Conservation (phyloP, 2,113 vertebrate genomes). For the Chitala chitala region DNA sequence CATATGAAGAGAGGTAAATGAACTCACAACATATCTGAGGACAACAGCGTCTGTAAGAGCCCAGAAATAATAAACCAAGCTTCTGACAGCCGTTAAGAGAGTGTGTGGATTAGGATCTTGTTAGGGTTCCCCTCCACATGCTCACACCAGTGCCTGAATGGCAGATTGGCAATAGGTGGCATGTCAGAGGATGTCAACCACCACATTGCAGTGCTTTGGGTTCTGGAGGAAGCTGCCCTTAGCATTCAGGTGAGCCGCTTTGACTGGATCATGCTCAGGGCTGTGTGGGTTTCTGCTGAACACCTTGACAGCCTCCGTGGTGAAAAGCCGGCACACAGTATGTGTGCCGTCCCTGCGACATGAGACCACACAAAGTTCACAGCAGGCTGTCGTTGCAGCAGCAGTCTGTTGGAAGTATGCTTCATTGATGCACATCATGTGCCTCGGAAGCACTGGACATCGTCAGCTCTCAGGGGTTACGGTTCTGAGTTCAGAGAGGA, state of each 20-base stretch:
- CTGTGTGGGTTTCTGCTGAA: too few relatives aligned
- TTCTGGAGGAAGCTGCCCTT: conserved; percentile 69
- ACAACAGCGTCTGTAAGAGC: too few relatives aligned
- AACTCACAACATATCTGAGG: not conserved
- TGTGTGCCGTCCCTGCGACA: too few relatives aligned
- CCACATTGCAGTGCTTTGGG: conserved; percentile 51
- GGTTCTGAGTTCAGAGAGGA: too few relatives aligned
- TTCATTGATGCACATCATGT: not conserved
- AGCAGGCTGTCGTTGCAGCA: not conserved
- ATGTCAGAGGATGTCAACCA: conserved; percentile 63
- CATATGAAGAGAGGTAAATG: not conserved
- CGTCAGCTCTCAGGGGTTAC: not conserved
- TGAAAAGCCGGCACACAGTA: not conserved
- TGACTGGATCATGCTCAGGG: too few relatives aligned
- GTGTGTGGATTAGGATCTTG: too few relatives aligned
- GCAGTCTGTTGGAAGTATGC: not conserved
- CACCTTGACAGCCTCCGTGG: too few relatives aligned
- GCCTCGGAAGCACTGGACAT: not conserved
- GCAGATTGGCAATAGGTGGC: conserved; percentile 75
- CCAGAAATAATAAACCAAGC: too few relatives aligned
- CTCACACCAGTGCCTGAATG: too few relatives aligned
- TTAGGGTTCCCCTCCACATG: too few relatives aligned
- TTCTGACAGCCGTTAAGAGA: too few relatives aligned
- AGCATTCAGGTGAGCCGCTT: conserved; percentile 66
- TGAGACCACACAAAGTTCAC: too few relatives aligned